A percentile compares a stretch with the other conserved stretches of the same genome.
These are phyloP conservation scores for Luffia ferchaultella DNA, from an alignment of 2,888 invertebrate species.

Conservation along the genomic window DNA sequence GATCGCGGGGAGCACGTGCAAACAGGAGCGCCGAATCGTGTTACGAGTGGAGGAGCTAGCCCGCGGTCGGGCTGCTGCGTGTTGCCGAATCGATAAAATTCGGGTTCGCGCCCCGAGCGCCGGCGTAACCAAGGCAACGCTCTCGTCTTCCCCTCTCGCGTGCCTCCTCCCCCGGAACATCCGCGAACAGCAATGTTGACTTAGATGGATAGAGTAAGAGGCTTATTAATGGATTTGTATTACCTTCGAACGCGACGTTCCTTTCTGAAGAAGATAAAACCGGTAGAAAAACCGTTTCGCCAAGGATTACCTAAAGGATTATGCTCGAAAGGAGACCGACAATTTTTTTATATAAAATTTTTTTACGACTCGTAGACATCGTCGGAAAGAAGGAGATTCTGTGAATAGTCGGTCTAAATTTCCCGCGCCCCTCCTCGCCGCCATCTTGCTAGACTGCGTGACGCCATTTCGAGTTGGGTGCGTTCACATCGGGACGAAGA, in stretches of 20 bases:
- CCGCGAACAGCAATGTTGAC: slow-evolving; percentile 61
- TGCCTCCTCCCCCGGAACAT: slow-evolving; percentile 33
- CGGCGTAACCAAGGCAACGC: slow-evolving; percentile 47
- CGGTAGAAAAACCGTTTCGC: neutral
- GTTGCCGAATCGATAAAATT: slow-evolving; percentile 65
- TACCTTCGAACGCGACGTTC: slow-evolving; percentile 26
- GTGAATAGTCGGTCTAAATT: neutral
- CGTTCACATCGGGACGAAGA: slow-evolving; percentile 24
- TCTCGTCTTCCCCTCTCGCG: slow-evolving; percentile 32
- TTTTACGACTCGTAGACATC: neutral
- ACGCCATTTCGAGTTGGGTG: slow-evolving; percentile 49
- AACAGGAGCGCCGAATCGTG: slow-evolving; percentile 59
- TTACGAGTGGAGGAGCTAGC: slow-evolving; percentile 51
- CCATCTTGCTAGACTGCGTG: slow-evolving; percentile 63
- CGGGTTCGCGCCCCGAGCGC: slow-evolving; percentile 60
- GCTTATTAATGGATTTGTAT: slow-evolving; percentile 66
- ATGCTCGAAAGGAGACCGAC: neutral
- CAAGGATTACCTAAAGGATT: neutral
- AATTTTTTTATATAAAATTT: neutral
- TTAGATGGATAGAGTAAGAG: slow-evolving; percentile 66
- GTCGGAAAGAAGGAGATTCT: neutral
- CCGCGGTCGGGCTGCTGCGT: slow-evolving; percentile 49
- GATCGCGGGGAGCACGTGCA: slow-evolving; percentile 33
- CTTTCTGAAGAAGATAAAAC: neutral
- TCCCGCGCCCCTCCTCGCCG: slow-evolving; percentile 24